Percentiles rank a stretch among this genome's conserved stretches.
Evolutionary conservation across 1,140 invertebrate species (phyloP).

Genomic region (Harpegnathos saltator): DNA sequence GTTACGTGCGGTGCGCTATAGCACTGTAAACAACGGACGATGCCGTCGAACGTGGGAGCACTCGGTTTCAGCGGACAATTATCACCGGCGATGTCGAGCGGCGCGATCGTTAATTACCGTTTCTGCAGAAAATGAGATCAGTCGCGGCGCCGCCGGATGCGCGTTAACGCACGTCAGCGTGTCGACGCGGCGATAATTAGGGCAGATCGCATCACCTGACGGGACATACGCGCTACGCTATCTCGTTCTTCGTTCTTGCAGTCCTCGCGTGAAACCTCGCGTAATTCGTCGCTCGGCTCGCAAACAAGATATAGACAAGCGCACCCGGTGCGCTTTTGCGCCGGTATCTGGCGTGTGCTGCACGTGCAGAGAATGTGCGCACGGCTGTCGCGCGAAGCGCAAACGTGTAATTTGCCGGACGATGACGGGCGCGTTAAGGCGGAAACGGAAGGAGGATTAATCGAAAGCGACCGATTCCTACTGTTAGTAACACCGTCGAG

Average conservation of each 20-base stretch:
- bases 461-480: conserved; percentile 52
- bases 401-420: conserved; percentile 28
- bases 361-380: background rate
- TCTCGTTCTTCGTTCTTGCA: conserved; percentile 53
- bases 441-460: conserved; percentile 57
- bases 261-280: background rate
- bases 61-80: conserved; percentile 46
- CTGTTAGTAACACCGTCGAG: background rate
- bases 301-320: conserved; percentile 55
- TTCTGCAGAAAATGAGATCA: conserved; percentile 66
- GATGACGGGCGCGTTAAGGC: conserved; percentile 26
- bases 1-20: no score
- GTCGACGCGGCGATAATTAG: conserved; percentile 59
- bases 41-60: conserved; percentile 21
- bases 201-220: conserved; percentile 58
- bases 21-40: background rate
- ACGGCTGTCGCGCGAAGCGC: conserved; percentile 31
- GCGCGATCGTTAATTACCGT: conserved; percentile 60
- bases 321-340: conserved; percentile 18
- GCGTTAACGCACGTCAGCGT: conserved; percentile 17
- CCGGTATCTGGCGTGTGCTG: conserved; percentile 12
- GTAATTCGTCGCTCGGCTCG: conserved; percentile 40
- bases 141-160: conserved; percentile 11
- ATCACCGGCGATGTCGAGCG: background rate
- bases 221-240: background rate